A percentile compares a stretch with the other conserved stretches of the same genome.
phyloP scores from a whole-genome alignment of 2,797 vertebrate species.

The Echiichthys vipera region DNA sequence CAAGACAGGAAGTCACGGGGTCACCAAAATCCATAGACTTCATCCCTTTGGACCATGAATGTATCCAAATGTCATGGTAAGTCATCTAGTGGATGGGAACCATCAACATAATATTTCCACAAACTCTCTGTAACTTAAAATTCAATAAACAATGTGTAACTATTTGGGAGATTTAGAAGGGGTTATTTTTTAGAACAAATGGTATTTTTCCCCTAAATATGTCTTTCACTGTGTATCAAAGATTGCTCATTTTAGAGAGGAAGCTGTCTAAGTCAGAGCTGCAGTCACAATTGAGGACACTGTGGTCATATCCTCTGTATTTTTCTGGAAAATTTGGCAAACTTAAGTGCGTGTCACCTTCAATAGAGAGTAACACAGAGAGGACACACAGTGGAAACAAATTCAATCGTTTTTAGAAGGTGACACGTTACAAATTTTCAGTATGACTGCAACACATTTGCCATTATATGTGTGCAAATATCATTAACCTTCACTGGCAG shows the following conservation, averaged over 20 bases:
- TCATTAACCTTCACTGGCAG: slow-evolving; percentile 22
- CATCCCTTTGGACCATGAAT: neutral
- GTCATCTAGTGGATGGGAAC: too few relatives aligned
- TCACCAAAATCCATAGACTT: neutral
- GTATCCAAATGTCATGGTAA: neutral
- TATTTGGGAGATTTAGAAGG: neutral
- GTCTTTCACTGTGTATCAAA: neutral
- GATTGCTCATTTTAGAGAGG: too few relatives aligned
- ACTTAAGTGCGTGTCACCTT: neutral
- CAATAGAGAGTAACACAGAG: neutral
- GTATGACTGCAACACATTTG: neutral
- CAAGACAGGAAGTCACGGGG: neutral
- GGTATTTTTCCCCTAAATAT: neutral
- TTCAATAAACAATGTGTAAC: neutral
- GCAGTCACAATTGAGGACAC: neutral
- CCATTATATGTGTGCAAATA: slow-evolving; percentile 6
- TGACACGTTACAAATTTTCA: slow-evolving; percentile 8
- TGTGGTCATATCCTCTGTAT: neutral
- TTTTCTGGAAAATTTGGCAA: neutral
- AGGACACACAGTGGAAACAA: neutral
- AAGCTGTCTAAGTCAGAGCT: neutral
- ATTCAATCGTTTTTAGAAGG: slow-evolving; percentile 1
- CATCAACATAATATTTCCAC: neutral
- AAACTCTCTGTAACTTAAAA: neutral
- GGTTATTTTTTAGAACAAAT: neutral